Percentiles rank a stretch among this genome's conserved stretches.
These are phyloP conservation scores for Aphelenchoides avenae DNA, from an alignment of 1,140 invertebrate genomes.

Conservation along the genomic window DNA sequence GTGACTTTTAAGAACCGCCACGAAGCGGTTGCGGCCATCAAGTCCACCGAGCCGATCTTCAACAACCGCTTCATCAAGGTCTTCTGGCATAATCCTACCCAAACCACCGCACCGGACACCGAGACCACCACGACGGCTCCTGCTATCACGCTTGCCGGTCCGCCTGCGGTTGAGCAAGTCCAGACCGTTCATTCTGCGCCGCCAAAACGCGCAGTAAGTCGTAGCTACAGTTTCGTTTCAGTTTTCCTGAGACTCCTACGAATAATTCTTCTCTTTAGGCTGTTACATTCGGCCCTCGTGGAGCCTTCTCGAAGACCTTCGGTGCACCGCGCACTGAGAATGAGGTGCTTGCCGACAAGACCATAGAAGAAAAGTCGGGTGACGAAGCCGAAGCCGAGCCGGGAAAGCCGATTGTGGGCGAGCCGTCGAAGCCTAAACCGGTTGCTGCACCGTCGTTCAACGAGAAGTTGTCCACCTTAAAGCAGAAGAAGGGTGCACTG, in stretches of 20 bases:
- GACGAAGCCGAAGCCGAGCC: background rate
- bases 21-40: constrained; percentile 84
- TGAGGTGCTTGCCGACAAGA: too few relatives aligned
- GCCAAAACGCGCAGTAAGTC: too few relatives aligned
- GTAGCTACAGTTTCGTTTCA: constrained; percentile 9
- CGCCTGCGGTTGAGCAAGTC: too few relatives aligned
- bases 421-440: background rate
- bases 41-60: constrained; percentile 87
- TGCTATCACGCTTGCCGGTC: background rate
- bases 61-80: constrained; percentile 79
- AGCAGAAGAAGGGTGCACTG: background rate
- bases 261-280: background rate
- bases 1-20: constrained; percentile 81
- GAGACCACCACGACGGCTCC: background rate
- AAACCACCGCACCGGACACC: background rate
- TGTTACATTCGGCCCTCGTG: background rate
- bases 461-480: background rate
- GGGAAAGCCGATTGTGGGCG: background rate
- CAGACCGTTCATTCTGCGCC: too few relatives aligned
- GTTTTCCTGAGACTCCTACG: background rate
- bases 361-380: too few relatives aligned
- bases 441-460: background rate
- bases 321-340: too few relatives aligned
- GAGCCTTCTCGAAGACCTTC: too few relatives aligned
- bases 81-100: constrained; percentile 64